Evolutionary conservation across 2,113 vertebrate species (phyloP), one percentile per base, ranked within the genome.

Genomic region (Nesogale talazaci): DNA sequence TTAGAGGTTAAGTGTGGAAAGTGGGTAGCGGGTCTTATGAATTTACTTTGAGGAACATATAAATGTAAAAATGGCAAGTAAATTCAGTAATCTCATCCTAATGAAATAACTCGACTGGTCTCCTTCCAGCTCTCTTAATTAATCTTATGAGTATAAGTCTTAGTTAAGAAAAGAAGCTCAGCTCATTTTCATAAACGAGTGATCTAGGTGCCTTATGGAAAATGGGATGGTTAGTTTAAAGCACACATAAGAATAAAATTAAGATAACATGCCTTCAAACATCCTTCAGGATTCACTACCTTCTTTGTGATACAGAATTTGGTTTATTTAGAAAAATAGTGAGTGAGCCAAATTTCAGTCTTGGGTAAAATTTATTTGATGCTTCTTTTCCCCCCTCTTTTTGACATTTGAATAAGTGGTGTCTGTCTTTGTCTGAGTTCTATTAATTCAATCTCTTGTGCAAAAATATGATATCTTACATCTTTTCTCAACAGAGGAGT

Each of bases 291-390:
- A 74, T 67, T 88, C 52, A 77, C 27, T 67, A 10, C 4, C 23
- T 80, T 42, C 31, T 38, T 81, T 76, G 92, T 74, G 70, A 85
- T 8, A 7, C 31, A 84, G 17, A 67, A 81, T 89, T 83, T 79
- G 6, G 8, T 69, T 74, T 92, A 61, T 65, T 88, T 94, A 59
- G 69, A 74, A 89, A 87, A 94, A 84, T 76, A 29, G 84, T 72
- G 9, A 34, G 1, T 4, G 65, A 46, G 2, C 3, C 19, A 81
- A 89, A 63, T 40, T 70, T 90, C 77, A 16, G 52, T 74, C 23
- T 52, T 27, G 23, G 52, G 19, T n/a, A 86, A 23, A 46, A 77
- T 76, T 86, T 76, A 59, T 38, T 25, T 94, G 31, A 59, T 76
- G 16, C 81, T 80, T 29, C 72, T 23, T 72, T 42, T 36, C 61